These are phyloP conservation scores for Pogonognathellus flavescens DNA, from an alignment of 1,140 invertebrate species.

Conservation along the genomic window DNA sequence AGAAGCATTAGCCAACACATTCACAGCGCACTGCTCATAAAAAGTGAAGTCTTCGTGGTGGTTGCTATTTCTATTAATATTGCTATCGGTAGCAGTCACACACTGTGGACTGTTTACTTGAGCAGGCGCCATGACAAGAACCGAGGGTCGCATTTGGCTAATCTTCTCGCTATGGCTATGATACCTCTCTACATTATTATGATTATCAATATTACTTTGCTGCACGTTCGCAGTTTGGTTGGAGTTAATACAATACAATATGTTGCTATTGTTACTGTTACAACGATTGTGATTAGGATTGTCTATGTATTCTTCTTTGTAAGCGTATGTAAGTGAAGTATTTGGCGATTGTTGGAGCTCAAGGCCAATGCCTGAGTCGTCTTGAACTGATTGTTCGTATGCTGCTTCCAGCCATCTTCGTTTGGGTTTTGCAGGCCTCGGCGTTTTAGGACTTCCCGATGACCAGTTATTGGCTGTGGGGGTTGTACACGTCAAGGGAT, in stretches of 20 bases:
- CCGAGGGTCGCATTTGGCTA: conserved; percentile 61
- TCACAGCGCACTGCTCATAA: background rate
- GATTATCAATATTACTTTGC: conserved; percentile 28
- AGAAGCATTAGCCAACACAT: background rate
- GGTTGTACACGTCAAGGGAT: background rate
- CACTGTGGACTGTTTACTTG: background rate
- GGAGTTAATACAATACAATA: conserved; percentile 7
- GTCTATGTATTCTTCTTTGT: conserved; percentile 23
- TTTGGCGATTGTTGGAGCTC: conserved; percentile 9
- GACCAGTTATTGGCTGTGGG: conserved; percentile 9
- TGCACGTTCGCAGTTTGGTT: conserved; percentile 16
- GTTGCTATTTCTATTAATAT: conserved; percentile 17
- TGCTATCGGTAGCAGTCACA: background rate
- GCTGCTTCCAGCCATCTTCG: conserved; percentile 66
- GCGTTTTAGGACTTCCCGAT: background rate
- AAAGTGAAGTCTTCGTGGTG: background rate
- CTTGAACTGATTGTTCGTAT: conserved; percentile 58
- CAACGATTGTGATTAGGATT: conserved; percentile 3
- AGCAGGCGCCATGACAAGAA: conserved; percentile 64
- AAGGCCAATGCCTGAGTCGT: conserved; percentile 12
- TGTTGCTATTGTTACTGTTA: background rate
- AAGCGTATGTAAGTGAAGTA: conserved; percentile 11
- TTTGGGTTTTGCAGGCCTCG: conserved; percentile 62
- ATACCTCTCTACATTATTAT: conserved; percentile 32
- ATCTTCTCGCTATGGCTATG: background rate